Evolutionary conservation across 2,797 vertebrate genomes (phyloP), one percentile per base, ranked within the genome.

Genomic region (Calcarius lapponicus): DNA sequence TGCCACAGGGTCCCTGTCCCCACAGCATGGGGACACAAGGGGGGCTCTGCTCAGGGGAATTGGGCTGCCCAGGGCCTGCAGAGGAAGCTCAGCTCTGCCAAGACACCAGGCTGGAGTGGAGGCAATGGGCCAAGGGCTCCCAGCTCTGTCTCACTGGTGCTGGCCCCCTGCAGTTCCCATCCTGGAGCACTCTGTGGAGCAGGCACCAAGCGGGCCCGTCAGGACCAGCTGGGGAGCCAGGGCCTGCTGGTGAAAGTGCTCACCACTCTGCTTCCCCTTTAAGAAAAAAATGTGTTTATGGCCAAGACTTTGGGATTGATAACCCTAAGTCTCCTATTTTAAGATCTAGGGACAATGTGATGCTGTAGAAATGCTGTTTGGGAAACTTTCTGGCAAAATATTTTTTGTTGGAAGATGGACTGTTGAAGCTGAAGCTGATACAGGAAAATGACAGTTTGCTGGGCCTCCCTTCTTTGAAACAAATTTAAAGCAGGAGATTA

Each of bases 331-430:
- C 36, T 84, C 65, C 76, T 76, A 6, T 80, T 95, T 95, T 83
- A 67, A 91, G 38, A 40, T 57, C 45, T 80, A 64, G 50, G 58
- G 71, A 66, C 61, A 88, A 83, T 74, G 61, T 74, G 86, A 78
- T 86, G 72, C 61, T 83, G 69, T 74, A 64, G 75, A 91, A 94
- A 74, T 16, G n/a, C 25, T 83, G 45, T 81, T 84, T 69, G 66
- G 73, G 83, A 93, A 93, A 53, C n/a, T 94, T 86, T 36, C 42
- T 93, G 80, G 58, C 3, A 21, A 93, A 86, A 84, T 79, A 60
- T 60, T 90, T 92, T 92, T 66, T 84, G 54, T 90, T 90, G 90
- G 86, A 88, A 62, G 65, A 53, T 38, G 65, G 65, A 40, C 58
- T 72, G 40, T 62, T 86, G 69, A 85, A 84, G 73, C 75, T 76